Evolutionary conservation across 2,888 invertebrate species (phyloP).

Genomic region (Ormyrus pomaceus): DNA sequence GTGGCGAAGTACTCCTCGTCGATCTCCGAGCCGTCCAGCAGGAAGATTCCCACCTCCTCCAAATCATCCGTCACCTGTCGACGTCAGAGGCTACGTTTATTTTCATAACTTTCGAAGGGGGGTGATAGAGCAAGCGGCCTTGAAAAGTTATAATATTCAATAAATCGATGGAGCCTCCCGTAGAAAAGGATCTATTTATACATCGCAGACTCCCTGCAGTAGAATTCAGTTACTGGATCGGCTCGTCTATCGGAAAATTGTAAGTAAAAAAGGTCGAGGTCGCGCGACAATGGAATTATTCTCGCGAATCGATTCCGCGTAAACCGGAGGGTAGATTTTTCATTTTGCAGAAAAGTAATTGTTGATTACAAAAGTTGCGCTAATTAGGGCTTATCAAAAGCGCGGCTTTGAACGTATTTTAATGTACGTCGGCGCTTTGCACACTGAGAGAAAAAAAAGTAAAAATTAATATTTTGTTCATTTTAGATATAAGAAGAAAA

Average conservation of each 20-base stretch:
- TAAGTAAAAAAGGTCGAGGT: constrained; percentile 36
- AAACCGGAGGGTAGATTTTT: too few relatives aligned
- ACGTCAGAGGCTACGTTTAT: constrained; percentile 3
- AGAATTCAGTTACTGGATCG: constrained; percentile 27
- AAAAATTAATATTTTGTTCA: too few relatives aligned
- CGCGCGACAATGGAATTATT: too few relatives aligned
- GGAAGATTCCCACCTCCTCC: constrained; percentile 65
- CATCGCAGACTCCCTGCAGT: background rate
- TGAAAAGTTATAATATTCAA: constrained; percentile 17
- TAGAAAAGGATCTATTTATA: constrained; percentile 26
- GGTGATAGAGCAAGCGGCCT: background rate
- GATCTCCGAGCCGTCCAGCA: constrained; percentile 71
- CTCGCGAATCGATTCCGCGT: too few relatives aligned
- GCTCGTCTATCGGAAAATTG: constrained; percentile 8
- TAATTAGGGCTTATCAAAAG: too few relatives aligned
- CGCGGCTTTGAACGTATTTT: too few relatives aligned
- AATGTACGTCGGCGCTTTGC: too few relatives aligned
- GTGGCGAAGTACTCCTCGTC: constrained; percentile 88
- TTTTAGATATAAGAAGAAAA: too few relatives aligned
- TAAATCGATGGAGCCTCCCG: constrained; percentile 22
- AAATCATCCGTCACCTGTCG: constrained; percentile 61
- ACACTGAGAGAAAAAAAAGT: too few relatives aligned
- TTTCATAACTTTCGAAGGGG: background rate
- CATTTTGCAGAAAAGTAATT: too few relatives aligned
- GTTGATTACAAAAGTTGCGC: too few relatives aligned